phyloP scores from a whole-genome alignment of 1,140 invertebrate species.

The Manduca sexta region DNA sequence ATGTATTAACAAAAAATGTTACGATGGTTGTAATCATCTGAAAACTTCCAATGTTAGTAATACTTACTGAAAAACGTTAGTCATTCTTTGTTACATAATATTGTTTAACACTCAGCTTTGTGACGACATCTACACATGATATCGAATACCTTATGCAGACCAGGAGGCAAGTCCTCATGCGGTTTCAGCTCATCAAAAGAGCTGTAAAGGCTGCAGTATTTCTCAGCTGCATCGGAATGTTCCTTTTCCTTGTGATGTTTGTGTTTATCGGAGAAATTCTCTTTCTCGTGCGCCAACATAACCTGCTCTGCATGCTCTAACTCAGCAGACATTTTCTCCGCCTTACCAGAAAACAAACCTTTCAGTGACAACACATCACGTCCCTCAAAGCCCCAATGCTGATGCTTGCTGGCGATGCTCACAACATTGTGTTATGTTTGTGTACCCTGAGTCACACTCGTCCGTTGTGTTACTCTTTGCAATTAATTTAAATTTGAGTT shows the following conservation, averaged over 20 bases:
- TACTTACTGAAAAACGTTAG: conserved; percentile 13
- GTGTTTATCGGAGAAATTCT: conserved; percentile 58
- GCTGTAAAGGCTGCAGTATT: conserved; percentile 71
- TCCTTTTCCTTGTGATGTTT: conserved; percentile 52
- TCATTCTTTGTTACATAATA: conserved; percentile 19
- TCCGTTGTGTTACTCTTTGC: conserved; percentile 7
- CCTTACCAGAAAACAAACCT: conserved; percentile 71
- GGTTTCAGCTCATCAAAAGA: conserved; percentile 73
- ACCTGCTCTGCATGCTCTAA: conserved; percentile 70
- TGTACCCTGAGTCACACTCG: conserved; percentile 23
- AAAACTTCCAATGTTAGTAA: conserved; percentile 2
- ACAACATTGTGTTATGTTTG: conserved; percentile 35
- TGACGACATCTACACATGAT: conserved; percentile 36
- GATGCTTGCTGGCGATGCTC: conserved; percentile 39
- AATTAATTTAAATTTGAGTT: not conserved
- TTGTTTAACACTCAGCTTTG: conserved; percentile 25
- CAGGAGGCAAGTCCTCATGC: conserved; percentile 50
- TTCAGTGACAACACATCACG: conserved; percentile 44
- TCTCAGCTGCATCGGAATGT: conserved; percentile 48
- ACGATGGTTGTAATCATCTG: not conserved
- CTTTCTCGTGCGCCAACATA: conserved; percentile 68
- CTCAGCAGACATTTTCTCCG: conserved; percentile 69
- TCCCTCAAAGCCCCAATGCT: conserved; percentile 37
- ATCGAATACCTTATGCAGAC: conserved; percentile 56
- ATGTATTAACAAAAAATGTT: not conserved